Base-by-base conservation (phyloP, 2,888 invertebrate genomes). In the Callinectes sapidus region DNA sequence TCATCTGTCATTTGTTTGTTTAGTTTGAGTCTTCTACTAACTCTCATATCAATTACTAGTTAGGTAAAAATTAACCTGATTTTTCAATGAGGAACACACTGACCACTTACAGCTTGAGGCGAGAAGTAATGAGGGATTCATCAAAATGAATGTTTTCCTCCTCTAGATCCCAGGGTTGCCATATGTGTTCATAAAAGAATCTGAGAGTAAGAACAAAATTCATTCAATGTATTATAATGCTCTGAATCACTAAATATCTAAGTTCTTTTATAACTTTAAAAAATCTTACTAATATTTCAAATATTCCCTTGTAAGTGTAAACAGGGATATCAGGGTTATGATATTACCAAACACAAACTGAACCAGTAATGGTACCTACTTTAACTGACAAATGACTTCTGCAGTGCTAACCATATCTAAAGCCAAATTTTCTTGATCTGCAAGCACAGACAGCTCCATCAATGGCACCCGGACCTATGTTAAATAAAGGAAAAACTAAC, bases 161-260 rank as follows among this genome's bases (percentile, higher is more conserved):
- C 77, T 92, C 92, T 14, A 89, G 18, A 85, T 93, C 93, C 93
- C 93, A 93, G 0, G 93, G 88, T 55, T 89, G 91, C 93, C 92
- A 92, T 28, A 93, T 92, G 42, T 93, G 77, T 81, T 93, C 71
- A 42, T 90, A 93, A 89, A 93, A 95, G 93, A 93, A 94, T 94
- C 87, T 77, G 61, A 61, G 23, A 61, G 23, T 14, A 55, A 14
- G 23, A 61, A 61, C 18, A 18, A 61, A 61, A 61, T 55, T 3
- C 16, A 42, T 42, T 42, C 10, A 48, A 48, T 48, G 8, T 48
- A 48, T 8, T 8, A 48, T 8, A 48, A 10, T 48, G 5, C 3
- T 48, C 48, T 48, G 8, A 2, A 8, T 48, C 48, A 48, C 48
- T 48, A 5, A 5, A 48, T 48, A 8, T 48, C 48, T 8, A 48